phyloP scores from a whole-genome alignment of 23 tunicate genomes.

The Aplidium turbinatum region DNA sequence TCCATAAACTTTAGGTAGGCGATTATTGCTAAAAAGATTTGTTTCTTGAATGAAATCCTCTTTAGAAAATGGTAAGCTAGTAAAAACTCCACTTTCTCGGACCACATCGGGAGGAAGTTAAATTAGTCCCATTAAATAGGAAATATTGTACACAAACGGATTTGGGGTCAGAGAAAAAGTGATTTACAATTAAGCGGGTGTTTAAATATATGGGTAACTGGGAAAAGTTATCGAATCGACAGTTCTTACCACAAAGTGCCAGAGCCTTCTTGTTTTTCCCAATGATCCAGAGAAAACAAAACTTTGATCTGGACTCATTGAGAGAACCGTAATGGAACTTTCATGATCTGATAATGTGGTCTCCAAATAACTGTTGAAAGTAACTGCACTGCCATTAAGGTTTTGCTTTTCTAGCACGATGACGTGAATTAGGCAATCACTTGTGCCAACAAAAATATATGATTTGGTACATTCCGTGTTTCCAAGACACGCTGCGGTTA shows the following conservation, averaged over 20 bases:
- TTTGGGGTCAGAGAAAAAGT: too few species aligned
- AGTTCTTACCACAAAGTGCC: constrained; percentile 42
- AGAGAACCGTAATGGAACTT: constrained; percentile 39
- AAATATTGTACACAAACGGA: too few species aligned
- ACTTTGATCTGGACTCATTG: constrained; percentile 18
- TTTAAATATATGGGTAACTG: too few species aligned
- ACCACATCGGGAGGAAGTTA: too few species aligned
- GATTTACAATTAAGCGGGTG: too few species aligned
- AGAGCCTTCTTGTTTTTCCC: constrained; percentile 52
- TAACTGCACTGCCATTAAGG: not conserved
- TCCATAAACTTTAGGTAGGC: too few species aligned
- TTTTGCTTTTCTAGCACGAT: not conserved
- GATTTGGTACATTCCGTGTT: not conserved
- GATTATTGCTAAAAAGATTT: too few species aligned
- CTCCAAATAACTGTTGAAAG: not conserved
- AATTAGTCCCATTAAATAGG: too few species aligned
- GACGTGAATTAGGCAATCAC: constrained; percentile 8
- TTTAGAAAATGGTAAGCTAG: too few species aligned
- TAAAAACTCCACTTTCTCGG: too few species aligned
- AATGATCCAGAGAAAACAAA: constrained; percentile 64
- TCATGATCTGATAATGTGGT: constrained; percentile 21
- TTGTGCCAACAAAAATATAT: constrained; percentile 17
- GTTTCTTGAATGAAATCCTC: too few species aligned
- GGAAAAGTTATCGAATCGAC: too few species aligned
- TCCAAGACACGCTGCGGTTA: constrained; percentile 8